Conservation (phyloP, 1,140 invertebrate species). For the Drosophila leontia region DNA sequence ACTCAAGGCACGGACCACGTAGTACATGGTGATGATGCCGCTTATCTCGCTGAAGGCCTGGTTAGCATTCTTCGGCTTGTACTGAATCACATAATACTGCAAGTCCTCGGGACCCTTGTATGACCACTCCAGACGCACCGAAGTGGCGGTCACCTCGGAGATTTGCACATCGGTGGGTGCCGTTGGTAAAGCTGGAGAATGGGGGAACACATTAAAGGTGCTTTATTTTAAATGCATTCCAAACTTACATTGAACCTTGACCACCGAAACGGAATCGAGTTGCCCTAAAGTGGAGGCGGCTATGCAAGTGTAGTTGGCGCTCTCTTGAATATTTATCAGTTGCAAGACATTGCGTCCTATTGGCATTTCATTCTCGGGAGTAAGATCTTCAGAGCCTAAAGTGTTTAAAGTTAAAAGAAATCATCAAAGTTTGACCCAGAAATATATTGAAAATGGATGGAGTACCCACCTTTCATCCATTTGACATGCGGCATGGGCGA, state of each 20-base stretch:
- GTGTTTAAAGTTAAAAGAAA: too few species aligned
- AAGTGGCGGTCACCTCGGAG: slow-evolving; percentile 96
- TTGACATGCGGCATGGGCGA: slow-evolving; percentile 99
- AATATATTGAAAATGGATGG: too few species aligned
- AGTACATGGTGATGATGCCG: slow-evolving; percentile 96
- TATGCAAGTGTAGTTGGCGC: slow-evolving; percentile 98
- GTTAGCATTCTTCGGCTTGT: slow-evolving; percentile 95
- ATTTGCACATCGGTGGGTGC: slow-evolving; percentile 94
- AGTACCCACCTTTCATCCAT: slow-evolving; percentile 94
- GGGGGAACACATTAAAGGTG: background rate
- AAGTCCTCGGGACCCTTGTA: slow-evolving; percentile 94
- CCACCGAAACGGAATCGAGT: slow-evolving; percentile 93
- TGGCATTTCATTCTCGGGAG: slow-evolving; percentile 93
- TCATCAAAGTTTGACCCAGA: background rate
- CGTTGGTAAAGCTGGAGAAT: slow-evolving; percentile 89
- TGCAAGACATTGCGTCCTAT: slow-evolving; percentile 94
- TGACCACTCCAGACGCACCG: slow-evolving; percentile 95
- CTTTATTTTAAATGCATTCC: background rate
- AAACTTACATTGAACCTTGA: slow-evolving; percentile 97
- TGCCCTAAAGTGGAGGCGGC: slow-evolving; percentile 97
- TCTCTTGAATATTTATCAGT: slow-evolving; percentile 94
- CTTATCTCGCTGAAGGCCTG: slow-evolving; percentile 94
- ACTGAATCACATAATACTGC: slow-evolving; percentile 97
- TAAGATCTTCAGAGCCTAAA: slow-evolving; percentile 90
- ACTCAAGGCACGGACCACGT: slow-evolving; percentile 94